Evolutionary conservation across 2,113 vertebrate genomes (phyloP).

Genomic region (Catharus minimus): DNA sequence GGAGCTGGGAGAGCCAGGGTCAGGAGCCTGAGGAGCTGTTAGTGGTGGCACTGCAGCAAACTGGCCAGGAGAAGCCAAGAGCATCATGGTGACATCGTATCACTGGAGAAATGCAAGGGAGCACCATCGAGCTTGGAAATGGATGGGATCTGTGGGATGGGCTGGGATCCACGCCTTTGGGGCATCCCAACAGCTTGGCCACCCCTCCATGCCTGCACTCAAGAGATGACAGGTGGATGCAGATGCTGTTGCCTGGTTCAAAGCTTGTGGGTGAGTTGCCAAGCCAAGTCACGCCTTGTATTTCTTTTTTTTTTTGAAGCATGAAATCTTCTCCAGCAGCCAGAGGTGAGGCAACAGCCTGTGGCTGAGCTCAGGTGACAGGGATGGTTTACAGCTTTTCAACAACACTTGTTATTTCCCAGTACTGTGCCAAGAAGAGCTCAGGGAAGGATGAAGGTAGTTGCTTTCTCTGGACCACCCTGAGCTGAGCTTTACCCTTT

Average conservation of each 20-base stretch:
- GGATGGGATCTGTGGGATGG: too few species aligned
- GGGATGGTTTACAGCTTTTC: not conserved
- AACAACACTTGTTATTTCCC: not conserved
- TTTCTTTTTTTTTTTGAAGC: not conserved
- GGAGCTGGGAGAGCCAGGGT: too few species aligned
- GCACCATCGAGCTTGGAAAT: not conserved
- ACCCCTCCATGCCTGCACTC: accelerated
- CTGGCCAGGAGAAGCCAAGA: accelerated
- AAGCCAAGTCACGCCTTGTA: not conserved
- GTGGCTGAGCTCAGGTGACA: not conserved
- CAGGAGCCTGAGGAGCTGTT: not conserved
- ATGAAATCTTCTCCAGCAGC: not conserved
- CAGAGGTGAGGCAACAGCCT: not conserved
- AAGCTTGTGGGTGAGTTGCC: not conserved
- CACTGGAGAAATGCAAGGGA: not conserved
- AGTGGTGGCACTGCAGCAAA: accelerated
- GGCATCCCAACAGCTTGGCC: not conserved
- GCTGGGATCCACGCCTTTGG: accelerated
- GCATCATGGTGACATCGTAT: accelerated
- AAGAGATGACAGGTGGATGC: not conserved
- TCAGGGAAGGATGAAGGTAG: not conserved
- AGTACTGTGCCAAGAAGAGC: not conserved
- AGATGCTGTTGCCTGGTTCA: not conserved
- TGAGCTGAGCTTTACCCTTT: not conserved
- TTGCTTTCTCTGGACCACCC: not conserved